Evolutionary conservation across 2,113 vertebrate genomes (phyloP), one percentile per base, ranked within the genome.

Genomic region (Phrynosoma blainvillii): DNA sequence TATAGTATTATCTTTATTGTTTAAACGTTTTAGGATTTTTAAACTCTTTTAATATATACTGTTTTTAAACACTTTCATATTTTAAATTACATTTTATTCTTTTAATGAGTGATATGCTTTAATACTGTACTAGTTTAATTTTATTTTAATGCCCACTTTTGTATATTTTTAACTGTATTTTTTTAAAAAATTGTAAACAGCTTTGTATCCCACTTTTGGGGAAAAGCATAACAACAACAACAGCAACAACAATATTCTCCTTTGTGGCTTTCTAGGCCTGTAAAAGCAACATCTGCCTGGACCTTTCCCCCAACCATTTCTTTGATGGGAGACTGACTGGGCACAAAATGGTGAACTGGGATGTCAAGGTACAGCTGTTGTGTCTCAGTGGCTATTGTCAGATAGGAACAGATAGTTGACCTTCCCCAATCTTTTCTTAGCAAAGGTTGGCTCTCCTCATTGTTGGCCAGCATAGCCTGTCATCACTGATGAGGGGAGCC

Each of bases 251-350:
- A 7, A 47, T 47, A 70, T 30, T n/a, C 71, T 68, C 80, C 25
- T 30, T 12, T 36, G 25, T 70, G 87, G 11, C 11, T 77, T 77
- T 83, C 52, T 87, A 99, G 99, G 99, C 99, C 84, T 99, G 98
- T 93, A 98, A 98, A 95, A 98, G 96, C 92, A 99, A 99, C 93
- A 99, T 99, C 94, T 99, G 99, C 93, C 92, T 98, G 95, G 99
- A 99, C 93, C 97, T 99, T 68, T 98, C 99, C 23, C 98, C 98
- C 23, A 97, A 97, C 92, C 98, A 98, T 0, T 80, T 94, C 30
- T 97, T 99, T 83, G 98, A 99, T 0, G 99, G 99, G 88, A 97
- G 99, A 80, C 96, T 99, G 90, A 99, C 99, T 0, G 99, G 99
- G 10, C 98, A 99, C 94, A 96, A 97, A 42, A 98, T 99, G 47